phyloP scores from a whole-genome alignment of 2,113 vertebrate species.

The Psilopsiagon aurifrons region DNA sequence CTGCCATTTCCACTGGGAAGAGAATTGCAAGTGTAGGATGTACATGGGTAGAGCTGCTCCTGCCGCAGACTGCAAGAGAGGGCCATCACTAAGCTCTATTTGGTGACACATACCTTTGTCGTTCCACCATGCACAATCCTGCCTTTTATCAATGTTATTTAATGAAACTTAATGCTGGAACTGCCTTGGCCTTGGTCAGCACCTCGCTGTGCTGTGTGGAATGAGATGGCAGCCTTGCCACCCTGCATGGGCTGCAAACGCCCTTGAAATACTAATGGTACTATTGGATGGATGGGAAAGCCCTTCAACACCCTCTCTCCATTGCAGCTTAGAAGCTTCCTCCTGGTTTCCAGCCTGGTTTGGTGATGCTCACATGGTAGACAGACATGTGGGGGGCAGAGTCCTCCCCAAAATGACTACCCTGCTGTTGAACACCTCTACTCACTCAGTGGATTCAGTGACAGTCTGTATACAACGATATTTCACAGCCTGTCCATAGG shows the following conservation, averaged over 20 bases:
- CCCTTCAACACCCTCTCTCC: neutral
- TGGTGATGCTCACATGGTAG: neutral
- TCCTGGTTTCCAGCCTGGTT: neutral
- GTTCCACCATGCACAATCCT: neutral
- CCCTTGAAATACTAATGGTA: neutral
- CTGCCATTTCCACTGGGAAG: accelerated
- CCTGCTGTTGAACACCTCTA: neutral
- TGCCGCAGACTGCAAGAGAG: neutral
- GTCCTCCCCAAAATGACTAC: neutral
- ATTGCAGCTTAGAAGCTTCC: neutral
- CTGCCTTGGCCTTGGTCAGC: neutral
- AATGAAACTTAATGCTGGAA: neutral
- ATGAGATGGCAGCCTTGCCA: neutral
- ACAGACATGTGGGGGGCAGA: accelerated
- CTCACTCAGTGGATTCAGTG: neutral
- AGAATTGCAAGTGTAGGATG: neutral
- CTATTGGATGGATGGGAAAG: neutral
- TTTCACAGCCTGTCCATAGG: slow-evolving; percentile 60
- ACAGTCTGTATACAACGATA: slow-evolving; percentile 12
- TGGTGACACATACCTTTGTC: neutral
- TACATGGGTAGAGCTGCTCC: neutral
- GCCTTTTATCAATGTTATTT: neutral
- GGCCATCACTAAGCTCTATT: accelerated
- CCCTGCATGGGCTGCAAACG: accelerated
- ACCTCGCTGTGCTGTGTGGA: accelerated